Evolutionary conservation across 2,797 vertebrate genomes (phyloP).

Genomic region (Atherinosoma microstoma): DNA sequence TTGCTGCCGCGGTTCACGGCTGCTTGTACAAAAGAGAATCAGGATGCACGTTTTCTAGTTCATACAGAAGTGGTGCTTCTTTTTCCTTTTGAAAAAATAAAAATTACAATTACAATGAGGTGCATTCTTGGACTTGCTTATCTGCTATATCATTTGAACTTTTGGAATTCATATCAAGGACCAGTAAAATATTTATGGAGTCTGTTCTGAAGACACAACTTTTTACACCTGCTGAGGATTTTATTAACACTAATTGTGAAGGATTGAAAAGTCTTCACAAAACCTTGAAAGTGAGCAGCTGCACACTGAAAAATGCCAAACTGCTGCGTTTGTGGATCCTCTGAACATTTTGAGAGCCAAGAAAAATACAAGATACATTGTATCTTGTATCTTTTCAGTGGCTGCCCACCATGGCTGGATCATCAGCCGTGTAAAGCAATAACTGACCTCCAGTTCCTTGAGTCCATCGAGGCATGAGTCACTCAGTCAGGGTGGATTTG

Average conservation of each 20-base stretch:
- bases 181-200: not conserved
- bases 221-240: not conserved
- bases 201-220: not conserved
- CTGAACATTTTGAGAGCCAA: not conserved
- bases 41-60: not conserved
- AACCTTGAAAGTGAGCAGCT: not conserved
- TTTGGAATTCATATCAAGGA: not conserved
- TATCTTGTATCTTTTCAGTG: no score
- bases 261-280: not conserved
- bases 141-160: not conserved
- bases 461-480: slow-evolving; percentile 1
- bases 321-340: not conserved
- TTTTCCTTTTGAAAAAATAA: no score
- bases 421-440: not conserved
- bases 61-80: no score
- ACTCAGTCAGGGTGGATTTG: slow-evolving; percentile 2
- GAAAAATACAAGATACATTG: not conserved
- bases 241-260: not conserved
- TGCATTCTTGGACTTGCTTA: not conserved
- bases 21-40: not conserved
- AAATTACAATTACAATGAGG: no score
- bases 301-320: not conserved
- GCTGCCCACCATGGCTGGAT: not conserved
- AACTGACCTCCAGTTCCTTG: not conserved
- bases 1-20: slow-evolving; percentile 27